phyloP scores from a whole-genome alignment of 2,113 vertebrate species.

The Urocolius indicus region DNA sequence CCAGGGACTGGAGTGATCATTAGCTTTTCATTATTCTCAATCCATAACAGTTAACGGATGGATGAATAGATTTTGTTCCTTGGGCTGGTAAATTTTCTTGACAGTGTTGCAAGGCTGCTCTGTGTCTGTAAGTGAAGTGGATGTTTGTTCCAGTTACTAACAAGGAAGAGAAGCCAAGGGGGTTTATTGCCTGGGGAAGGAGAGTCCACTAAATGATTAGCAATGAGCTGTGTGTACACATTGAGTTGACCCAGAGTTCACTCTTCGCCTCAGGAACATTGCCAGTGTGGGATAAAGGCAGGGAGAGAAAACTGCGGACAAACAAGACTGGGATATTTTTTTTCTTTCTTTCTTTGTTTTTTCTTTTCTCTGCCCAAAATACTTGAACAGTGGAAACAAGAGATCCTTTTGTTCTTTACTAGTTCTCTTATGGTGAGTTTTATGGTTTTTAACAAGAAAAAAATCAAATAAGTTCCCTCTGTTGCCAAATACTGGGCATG shows the following conservation, averaged over 20 bases:
- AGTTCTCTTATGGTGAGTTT: neutral
- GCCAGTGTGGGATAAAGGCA: constrained; percentile 12
- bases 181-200: constrained; percentile 20
- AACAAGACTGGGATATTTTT: neutral
- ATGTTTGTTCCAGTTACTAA: constrained; percentile 55
- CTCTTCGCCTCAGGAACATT: neutral
- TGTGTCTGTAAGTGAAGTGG: constrained; percentile 32
- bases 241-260: constrained; percentile 17
- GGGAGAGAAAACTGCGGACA: constrained; percentile 10
- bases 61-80: constrained; percentile 43
- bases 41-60: constrained; percentile 25
- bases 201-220: neutral
- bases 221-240: constrained; percentile 32
- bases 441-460: neutral
- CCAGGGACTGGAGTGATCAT: neutral
- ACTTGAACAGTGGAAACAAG: neutral
- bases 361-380: neutral
- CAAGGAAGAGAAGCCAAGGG: constrained; percentile 35
- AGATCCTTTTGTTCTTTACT: constrained; percentile 8
- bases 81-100: constrained; percentile 50
- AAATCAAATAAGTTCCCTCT: neutral
- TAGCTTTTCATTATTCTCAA: constrained; percentile 42
- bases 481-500: neutral
- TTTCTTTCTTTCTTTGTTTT: neutral
- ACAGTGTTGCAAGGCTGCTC: constrained; percentile 32